Evolutionary conservation across 2,797 vertebrate species (phyloP), one percentile per base, ranked within the genome.

Genomic region (Vespertilio murinus): DNA sequence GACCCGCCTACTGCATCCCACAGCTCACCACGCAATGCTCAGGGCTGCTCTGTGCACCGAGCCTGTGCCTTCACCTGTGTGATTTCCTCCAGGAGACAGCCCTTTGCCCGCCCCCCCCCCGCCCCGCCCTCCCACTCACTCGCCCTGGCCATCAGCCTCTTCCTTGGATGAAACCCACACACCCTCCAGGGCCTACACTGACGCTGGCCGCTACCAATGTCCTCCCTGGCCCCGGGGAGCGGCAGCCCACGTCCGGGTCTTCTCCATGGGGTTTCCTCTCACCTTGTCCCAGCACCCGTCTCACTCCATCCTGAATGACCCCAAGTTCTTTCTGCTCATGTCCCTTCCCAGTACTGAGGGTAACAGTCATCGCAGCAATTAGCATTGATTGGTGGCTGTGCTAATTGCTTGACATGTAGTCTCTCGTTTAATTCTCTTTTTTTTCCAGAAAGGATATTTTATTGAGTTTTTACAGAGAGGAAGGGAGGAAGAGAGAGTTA

Each of bases 361-460:
- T 22, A 45, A 64, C 8, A 49, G 40, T 79, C 59, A 47, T 59
- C 30, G 83, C 35, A 33, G 38, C 78, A 88, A 88, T 79, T 64
- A 85, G 42, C 38, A 40, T 12, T 71, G 59, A 42, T 47, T 8
- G 84, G 49, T 14, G 47, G 75, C 10, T 9, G 2, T 45, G 23
- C 47, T 59, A 8, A 70, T 90, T 35, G 42, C 8, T 9, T 69
- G 79, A 30, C 71, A n/a, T 20, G 9, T 56, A 42, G 22, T 49
- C 56, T 14, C 65, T 95, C 88, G 42, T 80, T 85, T 67, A 54
- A 54, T 64, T 71, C 70, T 92, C 67, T 14, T 49, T 52, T 20
- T 52, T 52, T 52, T 52, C 17, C 49, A 20, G 18, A 52, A 52
- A 20, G 18, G 49, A 52, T 52, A 20, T 52, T 20, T 52, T 52